phyloP scores from a whole-genome alignment of 2,797 vertebrate species.

The Chiloscyllium punctatum region DNA sequence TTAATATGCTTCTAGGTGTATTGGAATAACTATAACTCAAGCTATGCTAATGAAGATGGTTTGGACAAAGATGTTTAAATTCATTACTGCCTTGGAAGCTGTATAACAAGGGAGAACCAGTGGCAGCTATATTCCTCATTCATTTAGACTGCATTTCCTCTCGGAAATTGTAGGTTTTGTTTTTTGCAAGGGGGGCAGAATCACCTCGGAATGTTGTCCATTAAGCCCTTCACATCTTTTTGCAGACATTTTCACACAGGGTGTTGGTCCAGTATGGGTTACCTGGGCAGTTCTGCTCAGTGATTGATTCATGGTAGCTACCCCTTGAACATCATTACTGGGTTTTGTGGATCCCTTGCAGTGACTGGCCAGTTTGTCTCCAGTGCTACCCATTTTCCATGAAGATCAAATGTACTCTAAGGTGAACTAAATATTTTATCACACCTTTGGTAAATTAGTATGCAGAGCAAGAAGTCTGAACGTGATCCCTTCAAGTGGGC shows the following conservation, averaged over 20 bases:
- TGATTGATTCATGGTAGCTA: not conserved
- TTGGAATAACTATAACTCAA: slow-evolving; percentile 9
- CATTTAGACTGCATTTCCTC: not conserved
- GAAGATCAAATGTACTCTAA: not conserved
- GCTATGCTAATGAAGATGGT: not conserved
- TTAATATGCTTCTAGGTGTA: slow-evolving; percentile 16
- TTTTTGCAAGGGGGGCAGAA: not conserved
- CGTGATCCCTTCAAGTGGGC: not conserved
- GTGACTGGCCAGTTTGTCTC: not conserved
- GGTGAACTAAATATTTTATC: not conserved
- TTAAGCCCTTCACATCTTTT: not conserved
- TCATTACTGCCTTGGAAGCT: not conserved
- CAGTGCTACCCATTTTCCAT: not conserved
- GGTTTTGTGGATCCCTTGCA: not conserved
- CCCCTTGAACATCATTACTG: not conserved
- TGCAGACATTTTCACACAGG: not conserved
- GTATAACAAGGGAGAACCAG: not conserved
- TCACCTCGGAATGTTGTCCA: not conserved
- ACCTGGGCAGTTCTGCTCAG: not conserved
- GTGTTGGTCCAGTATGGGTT: not conserved
- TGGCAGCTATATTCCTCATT: not conserved
- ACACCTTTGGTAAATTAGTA: not conserved
- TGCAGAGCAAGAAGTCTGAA: not conserved
- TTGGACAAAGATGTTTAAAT: not conserved
- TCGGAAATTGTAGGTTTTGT: not conserved